Conservation (phyloP, 2,888 invertebrate genomes). For the Sericinus montela region DNA sequence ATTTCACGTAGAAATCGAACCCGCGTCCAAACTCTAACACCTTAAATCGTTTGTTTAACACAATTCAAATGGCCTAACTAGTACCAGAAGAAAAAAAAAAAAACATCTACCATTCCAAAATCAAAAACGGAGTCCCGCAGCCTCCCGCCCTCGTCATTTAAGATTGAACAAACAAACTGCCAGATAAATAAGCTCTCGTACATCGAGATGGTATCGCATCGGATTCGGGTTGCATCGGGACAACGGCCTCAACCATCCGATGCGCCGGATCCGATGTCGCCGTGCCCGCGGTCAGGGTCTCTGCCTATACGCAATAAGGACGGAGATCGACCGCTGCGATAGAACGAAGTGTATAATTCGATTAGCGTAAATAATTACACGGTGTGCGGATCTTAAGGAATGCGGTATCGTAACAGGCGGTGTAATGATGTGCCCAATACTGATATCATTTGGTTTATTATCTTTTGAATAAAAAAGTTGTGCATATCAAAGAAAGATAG, state of each 20-base stretch:
- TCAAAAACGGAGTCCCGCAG: neutral
- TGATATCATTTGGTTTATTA: no score
- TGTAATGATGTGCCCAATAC: no score
- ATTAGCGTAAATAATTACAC: conserved; percentile 20
- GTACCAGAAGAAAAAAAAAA: neutral
- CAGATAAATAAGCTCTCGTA: conserved; percentile 57
- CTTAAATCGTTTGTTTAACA: no score
- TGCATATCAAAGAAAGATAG: no score
- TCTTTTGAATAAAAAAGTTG: no score
- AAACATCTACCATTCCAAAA: neutral
- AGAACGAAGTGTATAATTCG: conserved; percentile 7
- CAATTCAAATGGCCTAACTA: no score
- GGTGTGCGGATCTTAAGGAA: neutral
- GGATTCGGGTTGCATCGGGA: conserved; percentile 28
- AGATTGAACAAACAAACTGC: conserved; percentile 30
- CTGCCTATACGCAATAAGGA: neutral
- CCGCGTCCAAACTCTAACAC: no score
- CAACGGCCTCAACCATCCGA: conserved; percentile 27
- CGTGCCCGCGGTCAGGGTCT: neutral
- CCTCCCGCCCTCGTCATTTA: conserved; percentile 8
- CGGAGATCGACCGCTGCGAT: neutral
- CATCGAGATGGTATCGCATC: conserved; percentile 53
- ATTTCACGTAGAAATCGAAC: no score
- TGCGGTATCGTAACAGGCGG: no score
- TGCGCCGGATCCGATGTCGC: conserved; percentile 15